These are phyloP conservation scores for Thalassophryne amazonica DNA, from an alignment of 2,797 vertebrate species.

Conservation along the genomic window DNA sequence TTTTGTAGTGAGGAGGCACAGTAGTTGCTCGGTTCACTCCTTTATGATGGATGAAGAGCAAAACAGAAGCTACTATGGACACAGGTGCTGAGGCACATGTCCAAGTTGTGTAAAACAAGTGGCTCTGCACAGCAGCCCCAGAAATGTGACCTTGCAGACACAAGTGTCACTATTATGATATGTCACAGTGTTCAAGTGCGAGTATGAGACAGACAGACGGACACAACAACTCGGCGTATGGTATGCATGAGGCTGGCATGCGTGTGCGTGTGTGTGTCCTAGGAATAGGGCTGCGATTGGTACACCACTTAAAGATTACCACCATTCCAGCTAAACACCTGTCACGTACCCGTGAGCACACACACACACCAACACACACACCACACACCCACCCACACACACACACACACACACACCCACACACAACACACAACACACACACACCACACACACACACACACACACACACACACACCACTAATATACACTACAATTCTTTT, in stretches of 20 bases:
- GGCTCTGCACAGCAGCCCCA: constrained; percentile 15
- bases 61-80: neutral
- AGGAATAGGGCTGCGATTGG: constrained; percentile 76
- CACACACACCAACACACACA: constrained; percentile 1
- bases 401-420: constrained; percentile 13
- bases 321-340: no score
- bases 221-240: constrained; percentile 26
- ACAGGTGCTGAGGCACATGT: neutral
- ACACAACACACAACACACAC: constrained; percentile 7
- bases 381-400: constrained; percentile 19
- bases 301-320: constrained; percentile 61
- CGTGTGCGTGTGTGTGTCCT: constrained; percentile 42
- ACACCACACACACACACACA: neutral
- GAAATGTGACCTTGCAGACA: constrained; percentile 68
- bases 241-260: constrained; percentile 41
- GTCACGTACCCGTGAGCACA: no score
- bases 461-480: neutral
- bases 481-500: neutral
- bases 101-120: constrained; percentile 25
- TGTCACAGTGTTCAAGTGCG: constrained; percentile 85
- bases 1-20: constrained; percentile 2
- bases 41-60: neutral
- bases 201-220: constrained; percentile 45
- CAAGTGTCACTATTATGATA: constrained; percentile 87
- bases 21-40: neutral